Conservation (phyloP, 2,113 vertebrate species). For the Rostratula benghalensis region DNA sequence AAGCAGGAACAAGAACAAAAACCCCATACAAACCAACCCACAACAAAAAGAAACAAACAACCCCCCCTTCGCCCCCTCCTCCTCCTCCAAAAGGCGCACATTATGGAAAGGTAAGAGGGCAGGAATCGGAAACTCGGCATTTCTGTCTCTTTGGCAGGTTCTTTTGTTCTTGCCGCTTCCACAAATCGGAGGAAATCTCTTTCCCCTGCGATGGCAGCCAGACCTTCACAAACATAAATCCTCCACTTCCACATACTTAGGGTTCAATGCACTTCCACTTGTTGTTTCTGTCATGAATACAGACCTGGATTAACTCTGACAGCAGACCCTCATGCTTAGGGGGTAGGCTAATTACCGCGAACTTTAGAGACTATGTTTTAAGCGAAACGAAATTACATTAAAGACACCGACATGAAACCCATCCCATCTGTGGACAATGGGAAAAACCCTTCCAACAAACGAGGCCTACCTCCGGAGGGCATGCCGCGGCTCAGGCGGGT, state of each 20-base stretch:
- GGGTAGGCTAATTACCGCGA: background rate
- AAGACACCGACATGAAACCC: background rate
- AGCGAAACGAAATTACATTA: background rate
- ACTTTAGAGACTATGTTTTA: background rate
- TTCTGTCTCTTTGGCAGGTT: background rate
- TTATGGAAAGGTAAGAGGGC: background rate
- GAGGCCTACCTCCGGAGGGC: background rate
- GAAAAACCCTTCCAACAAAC: background rate
- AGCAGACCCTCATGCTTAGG: background rate
- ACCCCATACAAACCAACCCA: too few relatives aligned
- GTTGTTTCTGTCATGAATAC: background rate
- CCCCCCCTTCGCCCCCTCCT: background rate
- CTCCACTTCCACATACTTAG: background rate
- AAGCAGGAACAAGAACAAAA: background rate
- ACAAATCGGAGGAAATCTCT: background rate
- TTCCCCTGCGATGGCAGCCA: background rate
- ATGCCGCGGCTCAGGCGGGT: fast-evolving
- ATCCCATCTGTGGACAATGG: background rate
- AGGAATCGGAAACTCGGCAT: background rate
- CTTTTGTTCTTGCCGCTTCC: background rate
- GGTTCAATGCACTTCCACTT: background rate
- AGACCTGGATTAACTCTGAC: background rate
- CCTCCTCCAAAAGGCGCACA: fast-evolving
- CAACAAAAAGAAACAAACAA: background rate
- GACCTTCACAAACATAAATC: background rate